Evolutionary conservation across 2,888 invertebrate species (phyloP), one percentile per base, ranked within the genome.

Genomic region (Mythimna ferrago): DNA sequence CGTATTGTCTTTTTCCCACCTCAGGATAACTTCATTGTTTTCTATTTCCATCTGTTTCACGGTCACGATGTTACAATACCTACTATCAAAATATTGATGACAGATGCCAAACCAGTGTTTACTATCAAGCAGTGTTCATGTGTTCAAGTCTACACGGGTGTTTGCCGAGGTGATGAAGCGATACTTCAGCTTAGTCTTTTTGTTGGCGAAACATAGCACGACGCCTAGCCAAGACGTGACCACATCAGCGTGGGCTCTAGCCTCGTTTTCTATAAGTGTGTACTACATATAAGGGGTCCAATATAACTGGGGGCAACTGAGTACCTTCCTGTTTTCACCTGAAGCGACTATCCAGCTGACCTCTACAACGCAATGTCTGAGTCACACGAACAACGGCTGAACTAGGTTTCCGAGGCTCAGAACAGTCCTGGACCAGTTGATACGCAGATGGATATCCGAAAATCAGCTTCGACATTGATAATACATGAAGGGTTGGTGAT

Each of bases 21-120:
- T 73, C n/a, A 75, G 41, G 56, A 75, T 66, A 32, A 51, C 54
- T 67, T 54, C 54, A 66, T 51, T 75, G 67, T 75, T 76, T 67
- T 75, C 41, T 32, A 51, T 67, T 56, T 32, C 26, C 60, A 54
- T 61, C 38, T 54, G 32, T 54, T 74, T 66, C 38, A 61, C 61
- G 61, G 61, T 61, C 61, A 74, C 44, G 53, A 44, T n/a, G 53
- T n/a, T 60, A 63, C 41, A 64, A 51, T 64, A 58, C 32, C 19
- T 70, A 16, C 19, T 21, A 58, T 51, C 38, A 38, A 69, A 58
- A 58, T 32, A 51, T 70, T 32, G 51, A 41, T 2, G 38, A 69
- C 19, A 14, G 4, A 14, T 60, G 32, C 21, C 6, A 21, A 14
- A 19, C 21, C 14, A 53, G 41, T 21, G 51, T 26, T 11, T 32